phyloP scores from a whole-genome alignment of 2,113 vertebrate species.

The Fukomys damarensis region DNA sequence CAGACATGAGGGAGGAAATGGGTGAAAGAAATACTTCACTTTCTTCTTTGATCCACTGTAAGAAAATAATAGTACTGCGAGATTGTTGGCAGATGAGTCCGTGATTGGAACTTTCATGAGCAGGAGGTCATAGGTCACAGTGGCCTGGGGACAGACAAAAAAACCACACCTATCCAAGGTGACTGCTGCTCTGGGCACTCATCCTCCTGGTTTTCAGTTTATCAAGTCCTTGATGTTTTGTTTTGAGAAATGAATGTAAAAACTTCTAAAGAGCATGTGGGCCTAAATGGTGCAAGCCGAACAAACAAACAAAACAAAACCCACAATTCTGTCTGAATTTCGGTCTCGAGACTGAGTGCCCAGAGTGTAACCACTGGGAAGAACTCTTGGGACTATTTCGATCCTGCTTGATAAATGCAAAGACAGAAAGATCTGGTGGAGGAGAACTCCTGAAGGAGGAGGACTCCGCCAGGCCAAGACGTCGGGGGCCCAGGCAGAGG shows the following conservation, averaged over 20 bases:
- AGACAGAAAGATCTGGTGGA: neutral
- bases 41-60: neutral
- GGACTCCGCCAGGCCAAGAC: neutral
- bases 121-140: neutral
- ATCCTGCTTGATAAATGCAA: neutral
- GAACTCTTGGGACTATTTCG: neutral
- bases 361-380: neutral
- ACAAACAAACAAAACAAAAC: neutral
- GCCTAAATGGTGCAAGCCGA: neutral
- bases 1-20: neutral
- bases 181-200: neutral
- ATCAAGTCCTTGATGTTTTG: slow-evolving; percentile 4
- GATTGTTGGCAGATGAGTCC: neutral
- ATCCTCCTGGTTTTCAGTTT: neutral
- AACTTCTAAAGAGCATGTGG: neutral
- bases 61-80: neutral
- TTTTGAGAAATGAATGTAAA: slow-evolving; percentile 6
- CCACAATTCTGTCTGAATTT: neutral
- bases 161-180: neutral
- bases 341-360: neutral
- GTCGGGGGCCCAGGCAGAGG: neutral
- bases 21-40: neutral
- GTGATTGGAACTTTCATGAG: neutral
- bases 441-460: neutral
- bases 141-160: neutral